Conservation (phyloP, 2,113 vertebrate species). For the Crotophaga sulcirostris region DNA sequence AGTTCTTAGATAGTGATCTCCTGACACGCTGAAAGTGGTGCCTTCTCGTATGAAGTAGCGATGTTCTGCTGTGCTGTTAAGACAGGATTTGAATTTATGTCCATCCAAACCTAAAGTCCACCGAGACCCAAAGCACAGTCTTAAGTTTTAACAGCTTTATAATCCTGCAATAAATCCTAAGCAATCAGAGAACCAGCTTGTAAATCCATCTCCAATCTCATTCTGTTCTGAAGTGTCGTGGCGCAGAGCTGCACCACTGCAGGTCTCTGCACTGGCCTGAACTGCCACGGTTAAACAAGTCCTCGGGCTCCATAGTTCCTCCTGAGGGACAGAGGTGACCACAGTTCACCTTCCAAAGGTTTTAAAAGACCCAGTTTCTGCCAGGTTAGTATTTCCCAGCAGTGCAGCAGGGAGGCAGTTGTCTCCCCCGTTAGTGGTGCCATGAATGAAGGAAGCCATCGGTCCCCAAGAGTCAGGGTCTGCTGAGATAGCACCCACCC, state of each 20-base stretch:
- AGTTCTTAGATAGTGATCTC: not conserved
- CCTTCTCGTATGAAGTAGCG: not conserved
- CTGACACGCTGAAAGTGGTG: not conserved
- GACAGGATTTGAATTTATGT: not conserved
- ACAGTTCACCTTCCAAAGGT: not conserved
- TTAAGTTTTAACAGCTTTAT: not conserved
- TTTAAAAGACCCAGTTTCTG: not conserved
- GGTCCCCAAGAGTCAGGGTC: not conserved
- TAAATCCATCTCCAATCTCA: not conserved
- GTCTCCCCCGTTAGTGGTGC: not conserved
- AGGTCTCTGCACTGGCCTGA: not conserved
- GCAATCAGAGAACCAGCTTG: not conserved
- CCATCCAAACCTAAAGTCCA: not conserved
- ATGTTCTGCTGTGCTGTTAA: fast-evolving
- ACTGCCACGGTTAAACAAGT: not conserved
- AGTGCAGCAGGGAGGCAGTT: not conserved
- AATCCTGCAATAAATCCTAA: not conserved
- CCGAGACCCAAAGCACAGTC: not conserved
- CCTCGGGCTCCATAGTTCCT: not conserved
- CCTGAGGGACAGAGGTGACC: not conserved
- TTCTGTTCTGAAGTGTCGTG: not conserved
- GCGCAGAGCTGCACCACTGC: not conserved
- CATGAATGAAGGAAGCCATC: not conserved
- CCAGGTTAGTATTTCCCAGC: not conserved
- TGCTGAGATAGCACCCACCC: not conserved